Evolutionary conservation across 2,113 vertebrate species (phyloP), one percentile per base, ranked within the genome.

Genomic region (Callospermophilus lateralis): DNA sequence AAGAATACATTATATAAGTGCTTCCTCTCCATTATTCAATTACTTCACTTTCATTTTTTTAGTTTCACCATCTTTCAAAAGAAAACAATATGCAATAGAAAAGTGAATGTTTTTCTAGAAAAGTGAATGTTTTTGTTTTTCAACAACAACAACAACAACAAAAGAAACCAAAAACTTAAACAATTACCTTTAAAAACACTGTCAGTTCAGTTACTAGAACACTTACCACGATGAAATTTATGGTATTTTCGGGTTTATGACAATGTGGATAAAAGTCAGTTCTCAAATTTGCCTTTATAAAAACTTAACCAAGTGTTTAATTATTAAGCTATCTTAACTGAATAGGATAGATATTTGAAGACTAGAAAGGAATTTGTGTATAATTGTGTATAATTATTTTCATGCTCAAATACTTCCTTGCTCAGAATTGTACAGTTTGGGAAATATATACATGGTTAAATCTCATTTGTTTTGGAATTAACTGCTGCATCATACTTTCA

Each of bases 391-490:
- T 63, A 63, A 63, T 37, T 89, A 83, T 73, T 94, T 96, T 68
- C 26, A 48, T 55, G 9, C 6, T 88, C 61, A 55, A 93, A 83
- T 0, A 45, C 8, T 4, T 45, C 15, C 12, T 17, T 89, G 28
- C 8, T 93, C 32, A 96, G 42, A 77, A 84, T 53, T 61, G 11
- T 68, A 28, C 61, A 63, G 65, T 53, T 73, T 91, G 91, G 78
- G 34, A 97, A 97, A 48, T 28, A 39, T 42, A 92, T 92, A 74
- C 30, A 55, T 37, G 22, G 22, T 94, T 95, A 77, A 86, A 89
- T 92, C 45, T 61, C 86, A 12, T 39, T 94, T 51, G 32, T 96
- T 93, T 84, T 97, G 84, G 96, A 96, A 95, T 83, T 84, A 93
- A 39, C 11, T 86, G 80, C 11, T 84, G 80, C 55, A 93, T 97